phyloP scores from a whole-genome alignment of 2,888 invertebrate genomes.

The Syritta pipiens region DNA sequence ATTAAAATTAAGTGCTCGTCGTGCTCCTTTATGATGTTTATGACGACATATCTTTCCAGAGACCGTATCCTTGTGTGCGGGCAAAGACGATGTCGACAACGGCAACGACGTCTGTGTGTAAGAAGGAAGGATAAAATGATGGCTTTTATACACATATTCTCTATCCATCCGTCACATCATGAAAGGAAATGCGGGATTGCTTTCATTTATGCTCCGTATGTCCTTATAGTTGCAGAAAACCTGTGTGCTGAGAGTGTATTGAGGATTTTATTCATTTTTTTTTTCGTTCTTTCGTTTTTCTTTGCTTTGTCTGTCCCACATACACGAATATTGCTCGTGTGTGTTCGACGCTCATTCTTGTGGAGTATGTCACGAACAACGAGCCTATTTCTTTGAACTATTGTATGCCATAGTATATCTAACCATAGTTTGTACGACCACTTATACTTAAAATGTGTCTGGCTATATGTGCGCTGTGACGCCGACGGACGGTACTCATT shows the following conservation, averaged over 20 bases:
- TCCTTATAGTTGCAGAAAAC: slow-evolving; percentile 57
- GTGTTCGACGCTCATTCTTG: slow-evolving; percentile 37
- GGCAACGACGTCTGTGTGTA: not conserved
- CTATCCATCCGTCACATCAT: slow-evolving; percentile 58
- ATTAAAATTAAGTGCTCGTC: slow-evolving; percentile 67
- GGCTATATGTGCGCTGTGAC: not conserved
- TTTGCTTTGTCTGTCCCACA: slow-evolving; percentile 63
- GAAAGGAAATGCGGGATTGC: slow-evolving; percentile 69
- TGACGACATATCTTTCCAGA: slow-evolving; percentile 45
- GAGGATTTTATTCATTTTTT: not conserved
- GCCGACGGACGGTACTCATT: slow-evolving; percentile 23
- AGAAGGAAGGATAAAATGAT: slow-evolving; percentile 39
- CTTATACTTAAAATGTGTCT: slow-evolving; percentile 13
- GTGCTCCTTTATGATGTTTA: slow-evolving; percentile 55
- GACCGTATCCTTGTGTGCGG: slow-evolving; percentile 6
- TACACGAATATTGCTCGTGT: slow-evolving; percentile 5
- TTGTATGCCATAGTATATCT: slow-evolving; percentile 45
- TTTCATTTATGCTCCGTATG: slow-evolving; percentile 57
- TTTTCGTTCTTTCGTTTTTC: slow-evolving; percentile 11
- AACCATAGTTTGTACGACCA: slow-evolving; percentile 41
- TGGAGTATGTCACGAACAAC: slow-evolving; percentile 65
- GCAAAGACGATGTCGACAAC: no score
- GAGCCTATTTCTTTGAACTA: slow-evolving; percentile 57
- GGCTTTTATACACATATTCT: slow-evolving; percentile 55
- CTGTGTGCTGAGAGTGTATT: slow-evolving; percentile 34